phyloP scores from a whole-genome alignment of 1,140 invertebrate genomes.

The Euura saliciscinereae region DNA sequence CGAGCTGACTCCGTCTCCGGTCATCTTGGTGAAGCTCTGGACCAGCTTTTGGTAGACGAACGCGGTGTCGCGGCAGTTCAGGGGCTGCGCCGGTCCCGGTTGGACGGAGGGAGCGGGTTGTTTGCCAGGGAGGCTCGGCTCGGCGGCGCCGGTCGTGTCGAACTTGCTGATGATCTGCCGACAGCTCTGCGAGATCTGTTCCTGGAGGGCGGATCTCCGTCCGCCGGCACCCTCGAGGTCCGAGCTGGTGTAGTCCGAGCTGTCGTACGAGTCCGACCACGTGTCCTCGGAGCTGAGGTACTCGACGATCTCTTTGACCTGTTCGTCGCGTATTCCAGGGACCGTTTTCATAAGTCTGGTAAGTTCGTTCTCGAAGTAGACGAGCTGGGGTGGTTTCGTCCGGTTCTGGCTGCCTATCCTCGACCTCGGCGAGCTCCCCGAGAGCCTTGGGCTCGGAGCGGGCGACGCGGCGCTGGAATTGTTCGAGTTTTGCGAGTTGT shows the following conservation, averaged over 20 bases:
- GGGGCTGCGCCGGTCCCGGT: conserved; percentile 36
- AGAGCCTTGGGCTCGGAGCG: conserved; percentile 62
- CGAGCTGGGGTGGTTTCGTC: conserved; percentile 80
- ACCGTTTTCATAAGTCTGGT: conserved; percentile 92
- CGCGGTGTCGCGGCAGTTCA: conserved; percentile 73
- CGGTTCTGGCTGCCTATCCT: conserved; percentile 58
- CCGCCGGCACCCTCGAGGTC: conserved; percentile 77
- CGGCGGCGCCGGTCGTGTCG: conserved; percentile 63
- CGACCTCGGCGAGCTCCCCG: conserved; percentile 55
- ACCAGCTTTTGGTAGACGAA: conserved; percentile 85
- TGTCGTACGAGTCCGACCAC: conserved; percentile 91
- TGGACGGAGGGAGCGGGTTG: conserved; percentile 42
- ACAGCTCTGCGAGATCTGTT: conserved; percentile 86
- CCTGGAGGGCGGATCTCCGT: conserved; percentile 76
- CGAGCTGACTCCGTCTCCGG: conserved; percentile 57
- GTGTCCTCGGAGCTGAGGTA: conserved; percentile 90
- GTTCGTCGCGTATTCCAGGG: conserved; percentile 86
- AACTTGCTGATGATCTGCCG: conserved; percentile 89
- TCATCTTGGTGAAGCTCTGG: conserved; percentile 78
- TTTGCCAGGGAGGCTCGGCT: conserved; percentile 64
- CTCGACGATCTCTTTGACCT: conserved; percentile 89
- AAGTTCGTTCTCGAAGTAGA: conserved; percentile 87
- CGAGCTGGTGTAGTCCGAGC: conserved; percentile 88
- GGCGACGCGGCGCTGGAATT: conserved; percentile 62
- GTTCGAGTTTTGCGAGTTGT: conserved; percentile 59